Evolutionary conservation across 2,797 vertebrate species (phyloP).

Genomic region (Cuniculus paca): DNA sequence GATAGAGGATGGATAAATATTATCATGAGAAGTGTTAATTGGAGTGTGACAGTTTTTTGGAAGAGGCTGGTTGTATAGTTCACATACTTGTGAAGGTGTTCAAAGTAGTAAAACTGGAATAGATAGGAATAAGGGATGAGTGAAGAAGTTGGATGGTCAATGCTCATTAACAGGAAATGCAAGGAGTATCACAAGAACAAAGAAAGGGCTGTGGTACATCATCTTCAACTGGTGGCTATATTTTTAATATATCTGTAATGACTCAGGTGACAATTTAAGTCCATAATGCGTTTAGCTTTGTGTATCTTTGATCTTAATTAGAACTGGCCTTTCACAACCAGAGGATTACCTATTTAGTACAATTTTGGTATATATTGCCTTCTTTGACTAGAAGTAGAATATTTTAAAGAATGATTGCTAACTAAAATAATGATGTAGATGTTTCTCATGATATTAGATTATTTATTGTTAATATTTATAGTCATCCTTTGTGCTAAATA

Average conservation of each 20-base stretch:
- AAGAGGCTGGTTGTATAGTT: conserved; percentile 7
- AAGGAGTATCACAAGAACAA: conserved; percentile 35
- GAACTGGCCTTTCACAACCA: conserved; percentile 31
- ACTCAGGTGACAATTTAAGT: conserved; percentile 8
- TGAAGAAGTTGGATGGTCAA: neutral
- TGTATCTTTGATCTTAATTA: conserved; percentile 43
- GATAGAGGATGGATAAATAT: neutral
- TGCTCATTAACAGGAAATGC: neutral
- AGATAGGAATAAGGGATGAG: neutral
- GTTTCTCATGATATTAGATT: conserved; percentile 22
- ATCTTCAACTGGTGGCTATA: neutral
- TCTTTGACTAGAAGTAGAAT: conserved; percentile 46
- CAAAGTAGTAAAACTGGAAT: neutral
- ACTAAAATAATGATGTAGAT: neutral
- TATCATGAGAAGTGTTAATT: neutral
- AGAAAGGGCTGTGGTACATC: neutral
- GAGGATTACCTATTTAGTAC: conserved; percentile 23
- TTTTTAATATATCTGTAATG: conserved; percentile 42
- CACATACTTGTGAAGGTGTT: neutral
- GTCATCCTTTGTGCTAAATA: neutral
- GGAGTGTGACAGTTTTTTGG: neutral
- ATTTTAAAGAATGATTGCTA: conserved; percentile 63
- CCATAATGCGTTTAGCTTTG: neutral
- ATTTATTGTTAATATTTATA: conserved; percentile 25
- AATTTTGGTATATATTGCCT: neutral